These are phyloP conservation scores for Cassiopea xamachana DNA, from an alignment of 30 jellyfish, hydroid and myxozoan species.

Conservation along the genomic window DNA sequence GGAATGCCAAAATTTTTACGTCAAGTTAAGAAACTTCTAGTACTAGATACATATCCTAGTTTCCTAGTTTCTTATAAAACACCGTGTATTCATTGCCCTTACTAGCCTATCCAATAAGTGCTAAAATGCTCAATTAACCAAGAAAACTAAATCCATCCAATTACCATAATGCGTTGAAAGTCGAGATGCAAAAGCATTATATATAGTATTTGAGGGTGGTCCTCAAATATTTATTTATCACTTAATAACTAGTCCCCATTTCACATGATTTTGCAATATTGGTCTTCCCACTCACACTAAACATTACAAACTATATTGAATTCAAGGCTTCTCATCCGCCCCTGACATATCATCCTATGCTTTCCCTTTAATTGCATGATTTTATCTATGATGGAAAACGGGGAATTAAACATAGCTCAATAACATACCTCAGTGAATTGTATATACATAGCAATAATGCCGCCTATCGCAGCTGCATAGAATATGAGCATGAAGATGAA, in stretches of 20 bases:
- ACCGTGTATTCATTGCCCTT: too few relatives aligned
- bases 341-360: background rate
- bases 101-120: too few relatives aligned
- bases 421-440: conserved; percentile 69
- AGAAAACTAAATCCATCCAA: too few relatives aligned
- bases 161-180: too few relatives aligned
- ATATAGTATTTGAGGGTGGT: background rate
- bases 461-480: conserved; percentile 70
- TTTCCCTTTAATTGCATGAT: background rate
- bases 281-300: background rate
- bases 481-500: conserved; percentile 43
- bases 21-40: too few relatives aligned
- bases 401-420: background rate
- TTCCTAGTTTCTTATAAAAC: too few relatives aligned
- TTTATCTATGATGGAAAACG: background rate
- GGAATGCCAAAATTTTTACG: too few relatives aligned
- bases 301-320: background rate
- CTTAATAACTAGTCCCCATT: background rate
- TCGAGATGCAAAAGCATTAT: too few relatives aligned
- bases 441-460: conserved; percentile 72
- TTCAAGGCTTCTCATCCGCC: background rate
- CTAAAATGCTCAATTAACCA: too few relatives aligned
- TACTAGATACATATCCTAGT: too few relatives aligned
- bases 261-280: background rate
- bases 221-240: background rate